phyloP scores from a whole-genome alignment of 2,888 invertebrate species.

The Timema cristinae region DNA sequence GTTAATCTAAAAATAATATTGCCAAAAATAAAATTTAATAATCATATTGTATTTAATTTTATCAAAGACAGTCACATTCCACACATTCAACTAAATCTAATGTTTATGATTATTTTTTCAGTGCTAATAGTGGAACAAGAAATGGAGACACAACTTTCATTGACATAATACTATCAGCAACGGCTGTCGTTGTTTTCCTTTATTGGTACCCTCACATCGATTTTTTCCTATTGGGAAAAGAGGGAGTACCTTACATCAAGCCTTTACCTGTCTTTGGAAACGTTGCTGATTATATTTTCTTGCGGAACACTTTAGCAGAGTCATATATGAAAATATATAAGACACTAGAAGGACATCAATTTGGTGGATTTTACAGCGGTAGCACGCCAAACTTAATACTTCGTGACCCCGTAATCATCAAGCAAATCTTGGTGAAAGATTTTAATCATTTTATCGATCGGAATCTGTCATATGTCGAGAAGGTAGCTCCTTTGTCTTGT shows the following conservation, averaged over 20 bases:
- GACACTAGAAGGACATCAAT: constrained; percentile 34
- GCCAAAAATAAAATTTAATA: too few relatives aligned
- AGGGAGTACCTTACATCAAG: constrained; percentile 22
- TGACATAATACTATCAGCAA: too few relatives aligned
- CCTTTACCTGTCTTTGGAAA: constrained; percentile 28
- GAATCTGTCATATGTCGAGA: constrained; percentile 17
- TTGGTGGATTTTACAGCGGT: constrained; percentile 21
- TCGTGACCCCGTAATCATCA: constrained; percentile 25
- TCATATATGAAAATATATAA: constrained; percentile 40
- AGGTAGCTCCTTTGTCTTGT: constrained; percentile 21
- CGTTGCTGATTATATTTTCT: constrained; percentile 17
- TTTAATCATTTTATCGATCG: constrained; percentile 27
- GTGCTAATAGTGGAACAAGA: too few relatives aligned
- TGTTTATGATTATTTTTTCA: too few relatives aligned
- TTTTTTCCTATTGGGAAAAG: constrained; percentile 27
- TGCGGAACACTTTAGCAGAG: constrained; percentile 10
- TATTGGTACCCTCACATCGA: neutral
- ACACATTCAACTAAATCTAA: too few relatives aligned
- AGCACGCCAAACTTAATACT: constrained; percentile 22
- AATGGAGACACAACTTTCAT: too few relatives aligned
- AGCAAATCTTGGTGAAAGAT: constrained; percentile 25
- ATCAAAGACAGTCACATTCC: too few relatives aligned
- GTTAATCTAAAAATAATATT: too few relatives aligned
- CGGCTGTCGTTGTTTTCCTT: neutral
- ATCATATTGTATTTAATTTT: too few relatives aligned